These are phyloP conservation scores for Folsomia candida DNA, from an alignment of 2,888 invertebrate genomes.

Conservation along the genomic window DNA sequence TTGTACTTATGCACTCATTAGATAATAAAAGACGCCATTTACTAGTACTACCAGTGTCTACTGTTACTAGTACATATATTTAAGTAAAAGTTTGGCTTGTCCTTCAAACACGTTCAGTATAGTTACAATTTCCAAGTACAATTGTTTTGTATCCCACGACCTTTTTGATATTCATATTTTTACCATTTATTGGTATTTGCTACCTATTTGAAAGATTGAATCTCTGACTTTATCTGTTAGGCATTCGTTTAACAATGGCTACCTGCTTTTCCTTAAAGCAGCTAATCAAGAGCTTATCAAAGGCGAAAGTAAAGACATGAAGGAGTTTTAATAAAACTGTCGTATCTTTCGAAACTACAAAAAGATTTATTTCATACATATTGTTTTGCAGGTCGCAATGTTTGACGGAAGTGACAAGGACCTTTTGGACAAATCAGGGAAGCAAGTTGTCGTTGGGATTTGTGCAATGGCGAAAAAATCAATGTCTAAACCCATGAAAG, in stretches of 20 bases:
- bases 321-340: too few species aligned
- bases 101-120: too few species aligned
- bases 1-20: too few species aligned
- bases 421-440: conserved; percentile 60
- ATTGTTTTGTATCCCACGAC: too few species aligned
- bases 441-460: conserved; percentile 94
- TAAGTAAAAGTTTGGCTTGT: background rate
- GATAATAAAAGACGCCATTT: too few species aligned
- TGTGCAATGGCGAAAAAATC: conserved; percentile 99
- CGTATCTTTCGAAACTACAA: too few species aligned
- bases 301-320: background rate
- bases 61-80: background rate
- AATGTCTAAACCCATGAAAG: conserved; percentile 98
- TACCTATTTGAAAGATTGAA: too few species aligned
- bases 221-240: too few species aligned
- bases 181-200: too few species aligned
- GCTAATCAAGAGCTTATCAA: conserved; percentile 22
- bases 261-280: background rate
- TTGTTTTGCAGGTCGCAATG: conserved; percentile 38
- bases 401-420: conserved; percentile 40
- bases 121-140: too few species aligned
- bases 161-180: too few species aligned
- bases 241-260: background rate
- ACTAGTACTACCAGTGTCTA: too few species aligned
- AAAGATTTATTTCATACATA: background rate